These are phyloP conservation scores for Albula goreensis DNA, from an alignment of 2,113 vertebrate genomes.

Conservation along the genomic window DNA sequence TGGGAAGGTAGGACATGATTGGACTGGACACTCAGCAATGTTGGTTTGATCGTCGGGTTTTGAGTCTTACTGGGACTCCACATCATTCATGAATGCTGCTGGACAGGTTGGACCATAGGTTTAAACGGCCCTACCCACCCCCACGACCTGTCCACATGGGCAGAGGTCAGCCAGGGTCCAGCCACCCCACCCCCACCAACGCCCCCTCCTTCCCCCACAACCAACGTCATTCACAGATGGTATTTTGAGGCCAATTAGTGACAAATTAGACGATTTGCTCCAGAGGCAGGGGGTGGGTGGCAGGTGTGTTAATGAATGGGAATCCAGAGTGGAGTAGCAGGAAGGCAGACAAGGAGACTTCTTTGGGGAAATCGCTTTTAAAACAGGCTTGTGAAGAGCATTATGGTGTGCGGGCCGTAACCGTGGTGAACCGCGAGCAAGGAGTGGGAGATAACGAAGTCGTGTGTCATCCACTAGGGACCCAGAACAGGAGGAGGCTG, in stretches of 20 bases:
- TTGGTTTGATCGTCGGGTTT: no score
- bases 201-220: background rate
- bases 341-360: background rate
- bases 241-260: slow-evolving; percentile 1
- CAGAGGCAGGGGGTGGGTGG: background rate
- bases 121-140: background rate
- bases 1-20: no score
- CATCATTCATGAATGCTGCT: no score
- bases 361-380: background rate
- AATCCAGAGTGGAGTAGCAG: background rate
- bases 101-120: no score
- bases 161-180: no score
- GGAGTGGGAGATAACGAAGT: background rate
- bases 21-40: no score
- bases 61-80: no score
- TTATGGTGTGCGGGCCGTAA: background rate
- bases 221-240: background rate
- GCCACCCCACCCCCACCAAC: background rate
- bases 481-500: background rate
- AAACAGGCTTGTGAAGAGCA: background rate
- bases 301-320: background rate
- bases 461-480: background rate
- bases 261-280: background rate
- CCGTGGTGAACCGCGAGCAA: no score
- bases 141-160: background rate